Conservation (phyloP, 1,140 invertebrate genomes). For the Heliothis subflexa region DNA sequence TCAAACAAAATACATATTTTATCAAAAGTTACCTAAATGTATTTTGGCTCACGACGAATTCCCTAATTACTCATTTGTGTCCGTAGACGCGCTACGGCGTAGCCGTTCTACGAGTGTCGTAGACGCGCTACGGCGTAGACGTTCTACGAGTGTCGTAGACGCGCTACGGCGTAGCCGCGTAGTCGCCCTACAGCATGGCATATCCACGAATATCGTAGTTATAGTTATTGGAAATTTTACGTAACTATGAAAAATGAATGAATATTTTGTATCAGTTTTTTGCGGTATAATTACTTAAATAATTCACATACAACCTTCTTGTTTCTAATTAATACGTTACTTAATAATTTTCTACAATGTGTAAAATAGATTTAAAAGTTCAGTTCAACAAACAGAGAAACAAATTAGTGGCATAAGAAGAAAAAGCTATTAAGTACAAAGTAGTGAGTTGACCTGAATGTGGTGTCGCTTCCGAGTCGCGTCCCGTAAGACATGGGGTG, state of each 20-base stretch:
- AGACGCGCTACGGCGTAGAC: neutral
- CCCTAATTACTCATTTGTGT: slow-evolving; percentile 39
- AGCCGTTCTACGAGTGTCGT: slow-evolving; percentile 16
- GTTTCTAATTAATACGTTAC: too few relatives aligned
- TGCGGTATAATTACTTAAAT: too few relatives aligned
- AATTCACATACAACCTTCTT: neutral
- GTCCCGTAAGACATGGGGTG: slow-evolving; percentile 1
- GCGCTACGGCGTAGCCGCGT: too few relatives aligned
- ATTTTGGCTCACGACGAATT: slow-evolving; percentile 16
- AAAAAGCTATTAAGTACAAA: neutral
- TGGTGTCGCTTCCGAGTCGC: neutral
- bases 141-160: too few relatives aligned
- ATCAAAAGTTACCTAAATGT: slow-evolving; percentile 27
- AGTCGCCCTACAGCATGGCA: too few relatives aligned
- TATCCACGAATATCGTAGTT: too few relatives aligned
- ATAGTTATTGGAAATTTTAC: neutral
- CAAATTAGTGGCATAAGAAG: neutral
- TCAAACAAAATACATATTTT: slow-evolving; percentile 33
- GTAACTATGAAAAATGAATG: neutral
- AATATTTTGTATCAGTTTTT: neutral
- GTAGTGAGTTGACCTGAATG: slow-evolving; percentile 18
- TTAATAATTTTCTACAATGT: too few relatives aligned
- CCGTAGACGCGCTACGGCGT: slow-evolving; percentile 26
- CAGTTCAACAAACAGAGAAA: neutral
- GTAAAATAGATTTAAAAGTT: too few relatives aligned